Evolutionary conservation across 2,113 vertebrate genomes (phyloP).

Genomic region (Stomatorhinus ivindoensis): DNA sequence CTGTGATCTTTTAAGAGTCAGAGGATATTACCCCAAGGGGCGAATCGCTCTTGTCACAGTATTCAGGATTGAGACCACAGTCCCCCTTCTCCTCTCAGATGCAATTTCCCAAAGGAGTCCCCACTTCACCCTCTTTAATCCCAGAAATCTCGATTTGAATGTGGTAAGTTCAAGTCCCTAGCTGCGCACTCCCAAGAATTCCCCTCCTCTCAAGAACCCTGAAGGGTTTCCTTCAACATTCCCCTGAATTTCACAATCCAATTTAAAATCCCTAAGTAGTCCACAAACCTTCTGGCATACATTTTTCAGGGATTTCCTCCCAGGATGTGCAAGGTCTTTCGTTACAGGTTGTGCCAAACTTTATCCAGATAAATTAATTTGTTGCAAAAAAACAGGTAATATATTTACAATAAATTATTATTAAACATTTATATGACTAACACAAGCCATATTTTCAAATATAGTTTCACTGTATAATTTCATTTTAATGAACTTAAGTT

Average conservation of each 20-base stretch:
- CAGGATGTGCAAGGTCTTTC: not conserved
- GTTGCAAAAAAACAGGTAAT: not conserved
- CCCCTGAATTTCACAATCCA: not conserved
- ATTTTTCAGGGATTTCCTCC: not conserved
- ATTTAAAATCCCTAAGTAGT: not conserved
- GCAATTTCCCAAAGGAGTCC: not conserved
- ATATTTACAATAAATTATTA: not conserved
- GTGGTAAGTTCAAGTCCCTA: not conserved
- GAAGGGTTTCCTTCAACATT: not conserved
- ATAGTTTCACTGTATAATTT: not conserved
- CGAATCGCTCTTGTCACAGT: not conserved
- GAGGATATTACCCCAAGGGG: not conserved
- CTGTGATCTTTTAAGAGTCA: not conserved
- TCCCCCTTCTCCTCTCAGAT: not conserved
- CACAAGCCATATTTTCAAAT: not conserved
- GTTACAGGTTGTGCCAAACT: not conserved
- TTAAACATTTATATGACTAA: not conserved
- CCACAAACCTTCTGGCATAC: not conserved
- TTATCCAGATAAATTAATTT: not conserved
- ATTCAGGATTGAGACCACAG: not conserved
- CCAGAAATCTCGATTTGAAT: not conserved
- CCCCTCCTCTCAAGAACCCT: not conserved
- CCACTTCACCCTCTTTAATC: not conserved
- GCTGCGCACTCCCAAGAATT: not conserved
- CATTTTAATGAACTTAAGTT: not conserved